Percentiles rank a stretch among this genome's conserved stretches.
Evolutionary conservation across 2,888 invertebrate species (phyloP).

Genomic region (Agrotis clavis): DNA sequence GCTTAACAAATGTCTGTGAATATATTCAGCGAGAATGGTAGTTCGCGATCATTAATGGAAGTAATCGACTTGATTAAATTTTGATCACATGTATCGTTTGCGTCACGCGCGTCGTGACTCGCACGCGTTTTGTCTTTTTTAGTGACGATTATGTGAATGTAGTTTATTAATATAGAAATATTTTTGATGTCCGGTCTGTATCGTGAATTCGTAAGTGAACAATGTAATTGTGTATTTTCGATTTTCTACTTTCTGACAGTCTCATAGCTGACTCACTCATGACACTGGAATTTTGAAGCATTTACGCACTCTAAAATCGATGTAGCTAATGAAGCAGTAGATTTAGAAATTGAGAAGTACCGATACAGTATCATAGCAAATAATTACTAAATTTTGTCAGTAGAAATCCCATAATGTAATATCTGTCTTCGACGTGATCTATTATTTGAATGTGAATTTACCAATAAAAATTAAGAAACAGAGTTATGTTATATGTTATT

Average conservation of each 20-base stretch:
- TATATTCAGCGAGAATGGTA: slow-evolving; percentile 69
- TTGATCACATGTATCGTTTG: slow-evolving; percentile 77
- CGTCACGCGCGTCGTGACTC: slow-evolving; percentile 74
- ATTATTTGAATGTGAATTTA: slow-evolving; percentile 91
- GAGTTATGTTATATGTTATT: slow-evolving; percentile 65
- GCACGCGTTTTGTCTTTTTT: slow-evolving; percentile 81
- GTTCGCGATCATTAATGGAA: slow-evolving; percentile 70
- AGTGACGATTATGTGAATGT: slow-evolving; percentile 85
- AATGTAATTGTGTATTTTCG: slow-evolving; percentile 85
- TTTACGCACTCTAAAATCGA: slow-evolving; percentile 88
- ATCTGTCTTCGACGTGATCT: slow-evolving; percentile 90
- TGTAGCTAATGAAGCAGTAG: slow-evolving; percentile 87
- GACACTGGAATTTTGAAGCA: slow-evolving; percentile 87
- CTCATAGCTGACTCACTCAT: slow-evolving; percentile 81
- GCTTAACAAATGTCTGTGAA: slow-evolving; percentile 69
- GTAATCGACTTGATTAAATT: slow-evolving; percentile 79
- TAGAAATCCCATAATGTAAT: slow-evolving; percentile 87
- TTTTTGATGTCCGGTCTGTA: slow-evolving; percentile 90
- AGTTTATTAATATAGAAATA: slow-evolving; percentile 87
- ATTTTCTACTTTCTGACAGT: slow-evolving; percentile 84
- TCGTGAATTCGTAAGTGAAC: slow-evolving; percentile 85
- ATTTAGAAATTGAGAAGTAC: slow-evolving; percentile 88
- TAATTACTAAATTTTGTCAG: slow-evolving; percentile 87
- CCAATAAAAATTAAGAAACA: slow-evolving; percentile 89
- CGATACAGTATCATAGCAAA: slow-evolving; percentile 89